Percentiles rank a stretch among this genome's conserved stretches.
Evolutionary conservation across 2,888 invertebrate genomes (phyloP).

Genomic region (Cerastis rubricosa): DNA sequence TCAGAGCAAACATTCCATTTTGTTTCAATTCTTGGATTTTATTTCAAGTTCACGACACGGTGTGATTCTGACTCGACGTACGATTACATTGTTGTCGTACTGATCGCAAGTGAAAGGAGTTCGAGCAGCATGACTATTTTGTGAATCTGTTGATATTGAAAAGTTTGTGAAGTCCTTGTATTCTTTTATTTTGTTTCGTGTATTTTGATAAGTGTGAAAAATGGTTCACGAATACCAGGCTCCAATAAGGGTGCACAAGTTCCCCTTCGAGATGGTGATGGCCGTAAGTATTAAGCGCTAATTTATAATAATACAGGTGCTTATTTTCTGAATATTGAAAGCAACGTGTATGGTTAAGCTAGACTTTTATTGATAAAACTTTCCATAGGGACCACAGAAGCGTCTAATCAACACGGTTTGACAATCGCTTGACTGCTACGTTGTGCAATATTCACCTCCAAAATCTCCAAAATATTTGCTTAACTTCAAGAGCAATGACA

Average conservation of each 20-base stretch:
- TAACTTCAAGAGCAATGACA: constrained; percentile 14
- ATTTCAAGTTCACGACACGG: constrained; percentile 79
- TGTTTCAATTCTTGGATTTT: constrained; percentile 74
- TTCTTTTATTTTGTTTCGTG: constrained; percentile 76
- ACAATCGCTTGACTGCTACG: constrained; percentile 40
- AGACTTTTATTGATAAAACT: constrained; percentile 53
- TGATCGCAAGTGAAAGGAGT: constrained; percentile 81
- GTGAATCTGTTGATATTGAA: constrained; percentile 75
- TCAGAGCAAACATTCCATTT: constrained; percentile 80
- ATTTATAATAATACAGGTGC: constrained; percentile 31
- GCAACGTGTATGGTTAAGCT: constrained; percentile 61
- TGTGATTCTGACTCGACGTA: constrained; percentile 75
- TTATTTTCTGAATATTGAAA: constrained; percentile 42
- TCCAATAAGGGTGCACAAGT: constrained; percentile 98
- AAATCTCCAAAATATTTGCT: constrained; percentile 50
- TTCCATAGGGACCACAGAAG: constrained; percentile 31
- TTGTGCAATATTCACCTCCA: constrained; percentile 55
- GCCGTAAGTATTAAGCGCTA: constrained; percentile 92
- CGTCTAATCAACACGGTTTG: constrained; percentile 53
- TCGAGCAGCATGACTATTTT: constrained; percentile 81
- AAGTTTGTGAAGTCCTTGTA: constrained; percentile 78
- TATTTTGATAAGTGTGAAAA: constrained; percentile 78
- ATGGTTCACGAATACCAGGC: constrained; percentile 99
- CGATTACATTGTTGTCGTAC: constrained; percentile 80
- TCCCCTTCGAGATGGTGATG: constrained; percentile 99